Evolutionary conservation across 2,797 vertebrate genomes (phyloP).

Genomic region (Halcyon smyrnensis): DNA sequence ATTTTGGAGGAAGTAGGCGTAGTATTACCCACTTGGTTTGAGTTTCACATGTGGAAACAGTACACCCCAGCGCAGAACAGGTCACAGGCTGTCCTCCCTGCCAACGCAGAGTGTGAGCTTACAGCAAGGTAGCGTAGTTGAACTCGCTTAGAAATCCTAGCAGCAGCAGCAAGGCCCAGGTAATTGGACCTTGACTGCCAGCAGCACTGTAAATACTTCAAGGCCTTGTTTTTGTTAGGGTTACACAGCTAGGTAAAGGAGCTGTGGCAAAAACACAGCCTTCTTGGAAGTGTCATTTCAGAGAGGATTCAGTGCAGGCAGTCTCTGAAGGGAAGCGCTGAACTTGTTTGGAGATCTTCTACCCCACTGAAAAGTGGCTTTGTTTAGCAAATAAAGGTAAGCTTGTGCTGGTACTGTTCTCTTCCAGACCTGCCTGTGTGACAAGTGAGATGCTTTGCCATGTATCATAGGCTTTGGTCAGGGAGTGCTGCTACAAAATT

Average conservation of each 20-base stretch:
- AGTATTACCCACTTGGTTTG: neutral
- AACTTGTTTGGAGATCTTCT: neutral
- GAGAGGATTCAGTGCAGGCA: neutral
- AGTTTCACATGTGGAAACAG: neutral
- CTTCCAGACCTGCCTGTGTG: neutral
- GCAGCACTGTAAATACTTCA: neutral
- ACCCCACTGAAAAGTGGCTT: neutral
- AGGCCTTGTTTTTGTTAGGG: neutral
- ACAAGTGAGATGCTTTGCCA: neutral
- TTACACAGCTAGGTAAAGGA: neutral
- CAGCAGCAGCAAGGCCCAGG: neutral
- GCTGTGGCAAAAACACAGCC: neutral
- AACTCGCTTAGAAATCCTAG: neutral
- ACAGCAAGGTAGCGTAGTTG: neutral
- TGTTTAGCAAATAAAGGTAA: neutral
- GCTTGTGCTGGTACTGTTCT: neutral
- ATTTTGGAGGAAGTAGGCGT: neutral
- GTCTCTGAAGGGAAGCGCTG: neutral
- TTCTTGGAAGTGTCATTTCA: neutral
- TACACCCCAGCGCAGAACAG: accelerated
- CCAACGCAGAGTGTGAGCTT: accelerated
- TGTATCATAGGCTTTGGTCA: neutral
- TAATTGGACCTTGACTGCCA: neutral
- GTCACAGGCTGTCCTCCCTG: neutral
- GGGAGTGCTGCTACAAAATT: neutral